Evolutionary conservation across 2,113 vertebrate species (phyloP), one percentile per base, ranked within the genome.

Genomic region (Columbina picui): DNA sequence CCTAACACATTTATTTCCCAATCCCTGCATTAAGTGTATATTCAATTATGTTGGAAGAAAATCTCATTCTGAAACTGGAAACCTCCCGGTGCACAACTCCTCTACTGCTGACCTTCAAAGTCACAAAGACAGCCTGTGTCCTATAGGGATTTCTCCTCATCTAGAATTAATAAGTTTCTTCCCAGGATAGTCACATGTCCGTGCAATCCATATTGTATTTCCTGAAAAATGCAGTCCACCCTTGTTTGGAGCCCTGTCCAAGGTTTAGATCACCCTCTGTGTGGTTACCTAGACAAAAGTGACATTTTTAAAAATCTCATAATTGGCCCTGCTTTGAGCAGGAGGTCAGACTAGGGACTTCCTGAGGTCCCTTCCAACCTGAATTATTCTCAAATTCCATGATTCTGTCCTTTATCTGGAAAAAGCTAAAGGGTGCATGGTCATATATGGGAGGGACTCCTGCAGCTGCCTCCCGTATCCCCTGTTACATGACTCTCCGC

Each of bases 91-190:
- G 71, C 1, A 2, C 52, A 91, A 59, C 34, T 95, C 53, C n/a
- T 85, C 29, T 86, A 76, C 78, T 79, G n/a, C 25, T 85, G 87
- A 94, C 81, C 70, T 96, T 95, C 78, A 95, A 93, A 89, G 86
- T 92, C 89, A 89, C 3, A 5, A 55, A 90, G 78, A 67, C 47
- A 74, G 71, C 6, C 59, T 61, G 11, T 87, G 70, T 76, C 84
- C 75, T 90, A 65, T 19, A 86, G 75, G 67, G 59, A 90, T 70
- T 73, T 87, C 53, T 94, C 26, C 50, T 85, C 29, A 63, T 73
- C 67, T 93, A 75, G 75, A 95, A 87, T 93, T 79, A 94, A 83
- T 85, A 80, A 47, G 39, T 61, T 87, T 69, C 43, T 79, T 89
- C 69, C n/a, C 49, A 85, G 74, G 67, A 57, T 60, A 94, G 65